phyloP scores from a whole-genome alignment of 2,888 invertebrate genomes.

The Polymixis flavicincta region DNA sequence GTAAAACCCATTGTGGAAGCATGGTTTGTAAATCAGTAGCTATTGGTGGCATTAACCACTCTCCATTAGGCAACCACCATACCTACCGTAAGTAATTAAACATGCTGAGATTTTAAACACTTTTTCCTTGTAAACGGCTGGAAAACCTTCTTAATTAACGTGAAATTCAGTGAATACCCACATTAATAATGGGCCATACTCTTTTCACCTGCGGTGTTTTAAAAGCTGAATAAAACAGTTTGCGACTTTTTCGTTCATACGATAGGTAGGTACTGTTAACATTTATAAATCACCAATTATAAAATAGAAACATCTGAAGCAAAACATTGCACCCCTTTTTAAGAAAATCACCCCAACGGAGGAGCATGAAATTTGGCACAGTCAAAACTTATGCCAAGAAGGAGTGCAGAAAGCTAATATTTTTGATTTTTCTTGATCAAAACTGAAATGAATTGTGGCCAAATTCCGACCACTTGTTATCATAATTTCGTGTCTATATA shows the following conservation, averaged over 20 bases:
- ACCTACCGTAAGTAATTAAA: constrained; percentile 9
- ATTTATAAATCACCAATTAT: neutral
- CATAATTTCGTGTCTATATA: too few relatives aligned
- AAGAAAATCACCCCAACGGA: too few relatives aligned
- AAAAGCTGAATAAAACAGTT: neutral
- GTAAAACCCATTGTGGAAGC: neutral
- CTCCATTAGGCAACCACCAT: neutral
- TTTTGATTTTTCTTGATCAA: too few relatives aligned
- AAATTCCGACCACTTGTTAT: too few relatives aligned
- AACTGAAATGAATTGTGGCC: too few relatives aligned
- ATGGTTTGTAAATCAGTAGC: neutral
- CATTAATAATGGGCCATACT: constrained; percentile 5
- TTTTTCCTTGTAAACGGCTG: neutral
- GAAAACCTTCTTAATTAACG: constrained; percentile 24
- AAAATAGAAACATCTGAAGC: neutral
- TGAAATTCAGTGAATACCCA: constrained; percentile 21
- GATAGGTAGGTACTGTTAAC: neutral
- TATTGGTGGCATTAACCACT: neutral
- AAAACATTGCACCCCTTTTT: too few relatives aligned
- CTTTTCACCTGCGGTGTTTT: neutral
- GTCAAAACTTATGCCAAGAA: too few relatives aligned
- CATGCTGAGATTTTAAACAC: neutral
- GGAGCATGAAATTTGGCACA: too few relatives aligned
- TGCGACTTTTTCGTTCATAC: neutral
- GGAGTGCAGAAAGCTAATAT: too few relatives aligned